These are phyloP conservation scores for Marasmarcha lunaedactyla DNA, from an alignment of 2,888 invertebrate species.

Conservation along the genomic window DNA sequence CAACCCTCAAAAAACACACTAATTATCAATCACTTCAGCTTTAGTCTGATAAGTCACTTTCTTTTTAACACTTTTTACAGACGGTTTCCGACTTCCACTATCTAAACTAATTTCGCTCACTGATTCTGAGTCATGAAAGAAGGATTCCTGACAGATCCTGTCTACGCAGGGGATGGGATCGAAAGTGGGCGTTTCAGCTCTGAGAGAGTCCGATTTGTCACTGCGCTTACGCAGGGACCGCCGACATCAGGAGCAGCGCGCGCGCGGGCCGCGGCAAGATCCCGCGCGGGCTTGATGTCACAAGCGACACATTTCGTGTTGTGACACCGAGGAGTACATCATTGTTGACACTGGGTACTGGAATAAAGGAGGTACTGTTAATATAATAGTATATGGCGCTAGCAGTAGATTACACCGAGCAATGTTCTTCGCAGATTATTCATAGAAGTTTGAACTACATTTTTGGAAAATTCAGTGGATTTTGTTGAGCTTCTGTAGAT, in stretches of 20 bases:
- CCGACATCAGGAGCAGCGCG: constrained; percentile 55
- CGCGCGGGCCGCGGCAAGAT: constrained; percentile 39
- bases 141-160: constrained; percentile 29
- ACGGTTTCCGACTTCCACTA: constrained; percentile 50
- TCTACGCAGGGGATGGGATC: constrained; percentile 35
- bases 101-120: constrained; percentile 54
- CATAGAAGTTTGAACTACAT: neutral
- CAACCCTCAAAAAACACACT: constrained; percentile 6
- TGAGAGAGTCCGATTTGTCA: constrained; percentile 26
- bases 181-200: constrained; percentile 34
- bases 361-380: constrained; percentile 17
- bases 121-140: constrained; percentile 47
- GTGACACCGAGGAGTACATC: constrained; percentile 74
- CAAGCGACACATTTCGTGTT: constrained; percentile 77
- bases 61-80: constrained; percentile 35
- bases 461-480: no score
- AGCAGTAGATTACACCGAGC: constrained; percentile 1
- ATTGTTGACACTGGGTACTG: constrained; percentile 68
- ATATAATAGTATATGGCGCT: constrained; percentile 4
- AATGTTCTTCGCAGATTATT: constrained; percentile 1
- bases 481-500: no score
- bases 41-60: constrained; percentile 55
- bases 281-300: constrained; percentile 72
- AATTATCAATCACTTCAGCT: constrained; percentile 38
- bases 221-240: constrained; percentile 35